Percentiles rank a stretch among this genome's conserved stretches.
Evolutionary conservation across 2,797 vertebrate species (phyloP).

Genomic region (Huso huso): DNA sequence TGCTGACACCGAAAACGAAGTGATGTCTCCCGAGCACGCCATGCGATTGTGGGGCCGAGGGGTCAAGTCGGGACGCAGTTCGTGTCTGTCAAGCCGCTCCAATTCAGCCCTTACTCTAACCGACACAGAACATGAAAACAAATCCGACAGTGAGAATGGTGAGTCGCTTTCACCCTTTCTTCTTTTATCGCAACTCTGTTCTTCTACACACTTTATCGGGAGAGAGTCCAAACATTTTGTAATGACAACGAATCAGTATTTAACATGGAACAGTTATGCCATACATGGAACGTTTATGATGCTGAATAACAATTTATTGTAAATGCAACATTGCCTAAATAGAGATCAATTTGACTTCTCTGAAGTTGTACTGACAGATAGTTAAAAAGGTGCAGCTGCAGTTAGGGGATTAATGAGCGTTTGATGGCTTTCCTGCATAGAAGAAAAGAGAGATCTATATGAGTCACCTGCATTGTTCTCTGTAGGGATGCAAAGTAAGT

Average conservation of each 20-base stretch:
- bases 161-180: slow-evolving; percentile 47
- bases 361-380: slow-evolving; percentile 40
- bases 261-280: slow-evolving; percentile 4
- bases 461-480: slow-evolving; percentile 60
- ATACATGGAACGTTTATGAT: not conserved
- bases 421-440: slow-evolving; percentile 32
- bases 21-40: slow-evolving; percentile 88
- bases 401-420: slow-evolving; percentile 48
- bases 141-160: slow-evolving; percentile 92
- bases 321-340: slow-evolving; percentile 13
- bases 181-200: not conserved
- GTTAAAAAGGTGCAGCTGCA: slow-evolving; percentile 44
- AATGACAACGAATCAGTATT: slow-evolving; percentile 23
- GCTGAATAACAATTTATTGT: not conserved
- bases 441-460: slow-evolving; percentile 41
- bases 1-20: slow-evolving; percentile 78
- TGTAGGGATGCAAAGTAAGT: slow-evolving; percentile 38
- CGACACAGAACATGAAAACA: slow-evolving; percentile 95
- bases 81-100: slow-evolving; percentile 90
- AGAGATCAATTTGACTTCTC: slow-evolving; percentile 18
- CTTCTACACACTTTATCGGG: not conserved
- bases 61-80: slow-evolving; percentile 83
- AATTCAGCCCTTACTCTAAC: slow-evolving; percentile 96
- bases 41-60: slow-evolving; percentile 89
- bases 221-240: slow-evolving; percentile 13